Base-by-base conservation (phyloP, 1,140 invertebrate genomes). In the Bombus superbus region DNA sequence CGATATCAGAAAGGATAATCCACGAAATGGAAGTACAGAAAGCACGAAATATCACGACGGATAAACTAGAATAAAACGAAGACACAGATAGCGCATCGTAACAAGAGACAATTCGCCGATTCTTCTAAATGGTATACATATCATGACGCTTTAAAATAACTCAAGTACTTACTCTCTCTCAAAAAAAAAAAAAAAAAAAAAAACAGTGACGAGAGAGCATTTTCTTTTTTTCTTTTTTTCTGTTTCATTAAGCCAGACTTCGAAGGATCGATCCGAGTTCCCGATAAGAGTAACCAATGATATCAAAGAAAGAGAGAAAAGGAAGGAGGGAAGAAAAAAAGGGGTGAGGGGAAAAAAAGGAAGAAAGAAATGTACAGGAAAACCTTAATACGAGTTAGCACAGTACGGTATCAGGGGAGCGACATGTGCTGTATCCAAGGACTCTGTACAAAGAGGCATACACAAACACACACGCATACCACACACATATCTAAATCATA, bases 331-430 rank as follows among this genome's bases (percentile, higher is more conserved):
- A 64, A 38, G 69, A 57, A 6, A 59, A 35, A 69, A 32, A 72
- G 6, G 28, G 66, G 47, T 35, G 15, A 73, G 53, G 77, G 69
- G 40, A 40, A 69, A 11, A 57, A 69, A 86, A 75, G 25, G 77
- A 40, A 77, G 85, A 77, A 78, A 85, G 88, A 92, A 87, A 89
- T 93, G 32, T 28, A 71, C 10, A 38, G 5, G 64, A 81, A 38
- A 79, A 28, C 22, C 38, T 79, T 53, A 47, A 15, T 72, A 79
- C 25, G 68, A 85, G 77, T 85, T 85, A 80, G 42, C 76, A 25
- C 86, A 72, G 64, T 87, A 89, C 74, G 83, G 82, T 88, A 88
- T 78, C 87, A 88, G 88, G 74, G 73, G 47, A 81, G 72, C 74
- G 75, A 68, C 81, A 53, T 69, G 72, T 80, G 71, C 73, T 59